Percentiles rank a stretch among this genome's conserved stretches.
Evolutionary conservation across 2,888 invertebrate genomes (phyloP).

Genomic region (Drosophila vallismaia): DNA sequence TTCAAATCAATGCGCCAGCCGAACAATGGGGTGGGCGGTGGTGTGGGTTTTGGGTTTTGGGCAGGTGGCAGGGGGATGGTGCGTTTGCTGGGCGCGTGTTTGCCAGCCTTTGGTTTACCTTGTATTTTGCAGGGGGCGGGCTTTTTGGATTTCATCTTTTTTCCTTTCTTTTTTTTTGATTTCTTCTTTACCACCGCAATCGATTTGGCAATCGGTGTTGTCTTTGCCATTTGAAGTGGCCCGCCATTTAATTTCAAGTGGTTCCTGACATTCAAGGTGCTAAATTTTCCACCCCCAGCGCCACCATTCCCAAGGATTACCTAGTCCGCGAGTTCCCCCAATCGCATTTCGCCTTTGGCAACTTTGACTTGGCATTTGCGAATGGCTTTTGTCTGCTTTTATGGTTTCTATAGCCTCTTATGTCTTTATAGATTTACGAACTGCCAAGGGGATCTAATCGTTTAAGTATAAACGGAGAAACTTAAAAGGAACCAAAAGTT

Average conservation of each 20-base stretch:
- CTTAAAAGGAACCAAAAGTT: background rate
- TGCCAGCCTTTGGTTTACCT: constrained; percentile 69
- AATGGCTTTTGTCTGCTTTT: constrained; percentile 34
- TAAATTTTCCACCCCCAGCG: constrained; percentile 46
- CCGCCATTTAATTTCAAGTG: constrained; percentile 75
- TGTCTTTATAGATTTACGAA: constrained; percentile 4
- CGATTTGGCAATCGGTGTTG: constrained; percentile 61
- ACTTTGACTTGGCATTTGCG: constrained; percentile 36
- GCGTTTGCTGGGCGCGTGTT: constrained; percentile 54
- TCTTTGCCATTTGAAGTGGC: constrained; percentile 54
- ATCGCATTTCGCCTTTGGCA: constrained; percentile 22
- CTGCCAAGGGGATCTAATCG: background rate
- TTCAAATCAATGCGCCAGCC: constrained; percentile 77
- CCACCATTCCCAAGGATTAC: constrained; percentile 8
- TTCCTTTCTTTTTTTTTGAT: constrained; percentile 15
- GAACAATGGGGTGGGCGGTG: constrained; percentile 47
- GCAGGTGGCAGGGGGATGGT: constrained; percentile 10
- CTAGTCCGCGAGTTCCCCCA: constrained; percentile 24
- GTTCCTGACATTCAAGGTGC: constrained; percentile 41
- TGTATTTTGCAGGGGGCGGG: constrained; percentile 22
- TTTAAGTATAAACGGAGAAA: background rate
- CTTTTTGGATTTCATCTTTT: constrained; percentile 15
- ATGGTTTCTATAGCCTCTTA: constrained; percentile 16
- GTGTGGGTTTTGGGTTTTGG: background rate
- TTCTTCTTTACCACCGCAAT: constrained; percentile 48